phyloP scores from a whole-genome alignment of 2,113 vertebrate genomes.

The Seriola dumerili region DNA sequence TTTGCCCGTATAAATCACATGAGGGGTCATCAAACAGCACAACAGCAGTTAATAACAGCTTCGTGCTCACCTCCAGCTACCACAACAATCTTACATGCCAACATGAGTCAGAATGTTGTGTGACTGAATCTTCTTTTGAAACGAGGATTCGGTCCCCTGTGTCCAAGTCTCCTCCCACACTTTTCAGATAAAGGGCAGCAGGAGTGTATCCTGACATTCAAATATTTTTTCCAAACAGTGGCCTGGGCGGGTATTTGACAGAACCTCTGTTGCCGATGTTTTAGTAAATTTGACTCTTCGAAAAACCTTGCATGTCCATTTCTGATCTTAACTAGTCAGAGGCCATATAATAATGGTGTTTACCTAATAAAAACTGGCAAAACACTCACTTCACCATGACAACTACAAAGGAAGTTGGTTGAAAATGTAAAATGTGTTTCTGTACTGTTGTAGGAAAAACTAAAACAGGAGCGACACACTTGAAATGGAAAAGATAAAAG shows the following conservation, averaged over 20 bases:
- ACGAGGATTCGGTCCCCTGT: not conserved
- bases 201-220: not conserved
- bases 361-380: not conserved
- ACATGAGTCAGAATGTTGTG: not conserved
- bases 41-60: constrained; percentile 2
- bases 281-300: not conserved
- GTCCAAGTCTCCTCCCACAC: not conserved
- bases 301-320: not conserved
- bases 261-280: not conserved
- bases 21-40: constrained; percentile 9
- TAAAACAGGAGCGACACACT: not conserved
- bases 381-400: not conserved
- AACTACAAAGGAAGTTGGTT: not conserved
- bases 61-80: not conserved
- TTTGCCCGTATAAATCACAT: constrained; percentile 1
- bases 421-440: not conserved
- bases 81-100: not conserved
- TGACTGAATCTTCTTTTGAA: not conserved
- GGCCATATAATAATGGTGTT: not conserved
- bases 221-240: not conserved
- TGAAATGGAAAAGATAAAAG: not conserved
- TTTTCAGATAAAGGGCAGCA: not conserved
- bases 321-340: not conserved
- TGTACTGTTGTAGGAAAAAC: not conserved
- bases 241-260: not conserved